A percentile compares a stretch with the other conserved stretches of the same genome.
Conservation (phyloP, 2,888 invertebrate species). For the Agriopis marginaria region DNA sequence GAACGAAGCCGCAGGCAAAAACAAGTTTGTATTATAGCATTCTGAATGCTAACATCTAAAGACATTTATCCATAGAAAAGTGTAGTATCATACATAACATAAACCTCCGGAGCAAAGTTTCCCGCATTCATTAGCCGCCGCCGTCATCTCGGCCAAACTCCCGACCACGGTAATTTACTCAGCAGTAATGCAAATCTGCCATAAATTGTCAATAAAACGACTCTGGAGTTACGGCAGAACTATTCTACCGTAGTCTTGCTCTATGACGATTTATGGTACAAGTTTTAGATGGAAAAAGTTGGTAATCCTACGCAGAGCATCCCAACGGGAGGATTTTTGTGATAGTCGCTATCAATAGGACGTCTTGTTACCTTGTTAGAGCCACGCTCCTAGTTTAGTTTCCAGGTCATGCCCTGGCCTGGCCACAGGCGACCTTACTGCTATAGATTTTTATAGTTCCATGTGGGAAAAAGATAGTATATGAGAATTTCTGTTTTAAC, state of each 20-base stretch:
- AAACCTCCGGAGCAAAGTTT: constrained; percentile 21
- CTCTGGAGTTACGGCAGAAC: constrained; percentile 47
- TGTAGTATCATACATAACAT: neutral
- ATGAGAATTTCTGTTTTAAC: neutral
- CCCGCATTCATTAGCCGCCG: constrained; percentile 21
- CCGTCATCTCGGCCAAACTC: constrained; percentile 46
- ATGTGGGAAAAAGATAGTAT: neutral
- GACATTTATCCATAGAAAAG: neutral
- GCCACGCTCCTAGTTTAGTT: constrained; percentile 23
- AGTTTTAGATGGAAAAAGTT: constrained; percentile 85
- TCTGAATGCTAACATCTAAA: too few relatives aligned
- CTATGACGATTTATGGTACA: constrained; percentile 81
- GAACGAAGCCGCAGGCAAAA: too few relatives aligned
- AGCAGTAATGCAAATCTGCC: constrained; percentile 77
- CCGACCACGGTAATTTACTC: constrained; percentile 62
- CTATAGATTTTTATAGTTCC: neutral
- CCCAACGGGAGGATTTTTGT: constrained; percentile 56
- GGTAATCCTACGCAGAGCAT: constrained; percentile 63
- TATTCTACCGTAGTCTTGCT: constrained; percentile 49
- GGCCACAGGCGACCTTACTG: neutral
- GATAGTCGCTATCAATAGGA: constrained; percentile 58
- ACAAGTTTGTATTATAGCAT: too few relatives aligned
- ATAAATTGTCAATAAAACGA: constrained; percentile 78
- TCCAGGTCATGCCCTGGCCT: constrained; percentile 10
- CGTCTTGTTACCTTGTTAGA: constrained; percentile 51